These are phyloP conservation scores for Plodia interpunctella DNA, from an alignment of 1,140 invertebrate species.

Conservation along the genomic window DNA sequence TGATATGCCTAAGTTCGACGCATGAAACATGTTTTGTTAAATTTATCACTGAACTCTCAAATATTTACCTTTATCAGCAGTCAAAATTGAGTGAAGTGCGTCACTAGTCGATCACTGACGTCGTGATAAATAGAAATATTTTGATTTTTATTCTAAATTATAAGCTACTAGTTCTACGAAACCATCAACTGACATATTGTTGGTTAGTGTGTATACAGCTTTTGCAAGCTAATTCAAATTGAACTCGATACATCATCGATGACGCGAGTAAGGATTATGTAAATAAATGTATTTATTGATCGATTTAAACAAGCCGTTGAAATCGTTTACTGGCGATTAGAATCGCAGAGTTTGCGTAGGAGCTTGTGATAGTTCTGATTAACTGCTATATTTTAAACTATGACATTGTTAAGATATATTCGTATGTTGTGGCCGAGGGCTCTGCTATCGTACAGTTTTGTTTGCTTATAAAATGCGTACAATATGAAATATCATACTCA, in stretches of 20 bases:
- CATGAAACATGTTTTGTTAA: neutral
- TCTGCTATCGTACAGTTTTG: too few species aligned
- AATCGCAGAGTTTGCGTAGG: too few species aligned
- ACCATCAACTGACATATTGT: neutral
- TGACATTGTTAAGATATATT: too few species aligned
- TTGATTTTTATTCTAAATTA: neutral
- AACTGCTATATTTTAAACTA: too few species aligned
- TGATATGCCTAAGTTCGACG: neutral
- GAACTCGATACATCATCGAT: neutral
- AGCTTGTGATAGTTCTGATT: too few species aligned
- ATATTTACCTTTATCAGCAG: neutral
- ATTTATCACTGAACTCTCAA: neutral
- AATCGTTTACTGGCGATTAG: too few species aligned
- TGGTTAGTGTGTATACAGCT: neutral
- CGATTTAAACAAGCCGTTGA: too few species aligned
- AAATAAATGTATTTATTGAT: slow-evolving; percentile 5
- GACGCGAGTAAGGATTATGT: neutral
- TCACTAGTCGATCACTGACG: neutral
- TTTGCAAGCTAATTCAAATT: neutral
- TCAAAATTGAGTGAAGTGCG: neutral
- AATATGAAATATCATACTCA: too few species aligned
- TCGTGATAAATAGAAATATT: neutral
- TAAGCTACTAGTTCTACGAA: neutral
- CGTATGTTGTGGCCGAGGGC: too few species aligned
- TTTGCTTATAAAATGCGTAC: too few species aligned